These are phyloP conservation scores for Acrocyrtus sp. DNA, from an alignment of 2,888 invertebrate genomes.

Conservation along the genomic window DNA sequence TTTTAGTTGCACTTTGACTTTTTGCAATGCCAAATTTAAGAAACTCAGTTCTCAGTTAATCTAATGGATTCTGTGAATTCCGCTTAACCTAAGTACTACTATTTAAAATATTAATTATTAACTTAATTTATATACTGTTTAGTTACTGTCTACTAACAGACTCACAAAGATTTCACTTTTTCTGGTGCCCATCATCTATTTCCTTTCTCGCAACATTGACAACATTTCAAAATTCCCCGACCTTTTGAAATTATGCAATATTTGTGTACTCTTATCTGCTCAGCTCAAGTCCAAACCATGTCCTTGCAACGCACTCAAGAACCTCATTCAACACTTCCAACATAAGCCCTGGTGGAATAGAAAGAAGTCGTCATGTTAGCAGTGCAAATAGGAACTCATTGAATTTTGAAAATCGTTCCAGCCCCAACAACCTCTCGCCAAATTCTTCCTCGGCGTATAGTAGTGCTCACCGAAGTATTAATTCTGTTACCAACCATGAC, in stretches of 20 bases:
- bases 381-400: neutral
- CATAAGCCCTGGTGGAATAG: neutral
- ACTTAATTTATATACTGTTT: neutral
- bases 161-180: neutral
- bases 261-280: neutral
- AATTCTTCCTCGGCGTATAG: neutral
- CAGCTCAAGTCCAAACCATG: conserved; percentile 25
- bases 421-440: neutral
- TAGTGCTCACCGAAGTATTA: conserved; percentile 4
- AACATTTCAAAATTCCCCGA: neutral
- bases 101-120: too few relatives aligned
- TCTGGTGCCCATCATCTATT: neutral
- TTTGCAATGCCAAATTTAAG: neutral
- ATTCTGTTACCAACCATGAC: conserved; percentile 3
- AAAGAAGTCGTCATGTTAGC: neutral
- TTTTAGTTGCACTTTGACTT: conserved; percentile 2
- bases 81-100: too few relatives aligned
- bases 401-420: neutral
- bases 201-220: neutral
- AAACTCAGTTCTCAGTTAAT: too few relatives aligned
- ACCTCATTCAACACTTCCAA: neutral
- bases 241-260: neutral
- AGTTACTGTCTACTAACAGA: neutral
- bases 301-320: conserved; percentile 9
- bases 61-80: too few relatives aligned